Evolutionary conservation across 2,797 vertebrate species (phyloP), one percentile per base, ranked within the genome.

Genomic region (Platalea minor): DNA sequence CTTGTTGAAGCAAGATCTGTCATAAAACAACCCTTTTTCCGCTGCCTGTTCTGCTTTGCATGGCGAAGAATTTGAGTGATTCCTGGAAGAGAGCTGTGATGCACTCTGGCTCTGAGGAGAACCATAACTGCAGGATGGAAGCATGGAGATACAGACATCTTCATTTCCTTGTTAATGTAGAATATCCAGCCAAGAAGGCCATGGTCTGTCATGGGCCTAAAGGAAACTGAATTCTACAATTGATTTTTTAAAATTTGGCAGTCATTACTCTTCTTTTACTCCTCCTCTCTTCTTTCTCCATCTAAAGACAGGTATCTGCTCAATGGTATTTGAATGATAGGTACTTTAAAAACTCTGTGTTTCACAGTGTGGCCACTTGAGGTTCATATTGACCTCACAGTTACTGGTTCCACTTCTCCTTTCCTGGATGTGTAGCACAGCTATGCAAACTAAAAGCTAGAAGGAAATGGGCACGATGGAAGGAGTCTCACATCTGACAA

Each of bases 371-470:
- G 67, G 33, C 35, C 69, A 54, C 31, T 83, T 83, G 33, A 16
- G 28, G 35, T 54, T 90, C 53, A 12, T 43, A 56, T 4, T 83
- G 59, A 45, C 54, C 60, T 91, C 69, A 50, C 15, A 83, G 59
- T 78, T 76, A 29, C 33, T 87, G 84, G 28, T 94, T 91, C 79
- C 35, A 93, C 75, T 95, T 95, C 84, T 60, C 26, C 86, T 91
- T 85, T 91, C 80, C 83, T 79, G 43, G 63, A 41, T 74, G 29
- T 9, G 5, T 64, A 63, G 54, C 70, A 43, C 14, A 9, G 70
- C 45, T 94, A 57, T 95, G 88, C 76, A 95, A 95, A 95, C 37
- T 69, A 88, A 91, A 91, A 91, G 21, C 53, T 85, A 35, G 65
- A 76, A 94, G 90, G 65, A 77, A 92, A 85, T 45, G 39, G 56